phyloP scores from a whole-genome alignment of 2,113 vertebrate species.

The Salvator merianae region DNA sequence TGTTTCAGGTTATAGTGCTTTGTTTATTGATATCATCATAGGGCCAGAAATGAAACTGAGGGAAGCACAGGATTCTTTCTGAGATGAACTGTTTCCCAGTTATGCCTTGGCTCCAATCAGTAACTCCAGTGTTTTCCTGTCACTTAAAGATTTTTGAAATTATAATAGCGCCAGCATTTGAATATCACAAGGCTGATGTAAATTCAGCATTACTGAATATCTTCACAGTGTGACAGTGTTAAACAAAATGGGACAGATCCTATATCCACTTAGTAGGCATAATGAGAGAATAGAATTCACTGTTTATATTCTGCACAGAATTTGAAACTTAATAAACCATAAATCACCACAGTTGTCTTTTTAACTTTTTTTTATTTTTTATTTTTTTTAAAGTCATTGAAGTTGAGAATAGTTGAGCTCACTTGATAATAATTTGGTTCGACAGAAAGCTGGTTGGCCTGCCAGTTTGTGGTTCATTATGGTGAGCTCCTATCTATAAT shows the following conservation, averaged over 20 bases:
- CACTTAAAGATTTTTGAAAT: too few species aligned
- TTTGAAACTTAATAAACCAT: slow-evolving; percentile 33
- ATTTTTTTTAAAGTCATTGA: slow-evolving; percentile 16
- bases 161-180: not conserved
- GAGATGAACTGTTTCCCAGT: too few species aligned
- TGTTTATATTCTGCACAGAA: slow-evolving; percentile 1
- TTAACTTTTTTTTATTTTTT: slow-evolving; percentile 36
- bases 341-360: slow-evolving; percentile 45
- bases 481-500: slow-evolving; percentile 62
- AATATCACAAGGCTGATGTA: not conserved
- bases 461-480: slow-evolving; percentile 69
- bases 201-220: not conserved
- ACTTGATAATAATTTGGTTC: slow-evolving; percentile 55
- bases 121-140: not conserved
- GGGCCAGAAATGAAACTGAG: too few species aligned
- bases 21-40: too few species aligned
- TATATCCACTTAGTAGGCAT: not conserved
- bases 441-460: slow-evolving; percentile 57
- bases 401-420: slow-evolving; percentile 42
- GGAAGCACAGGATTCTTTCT: too few species aligned
- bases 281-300: not conserved
- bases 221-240: not conserved
- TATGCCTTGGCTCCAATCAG: not conserved
- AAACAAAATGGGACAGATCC: not conserved
- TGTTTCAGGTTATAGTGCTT: too few species aligned